Base-by-base conservation (phyloP, 2,888 invertebrate genomes). In the Drosophila mercatorum region DNA sequence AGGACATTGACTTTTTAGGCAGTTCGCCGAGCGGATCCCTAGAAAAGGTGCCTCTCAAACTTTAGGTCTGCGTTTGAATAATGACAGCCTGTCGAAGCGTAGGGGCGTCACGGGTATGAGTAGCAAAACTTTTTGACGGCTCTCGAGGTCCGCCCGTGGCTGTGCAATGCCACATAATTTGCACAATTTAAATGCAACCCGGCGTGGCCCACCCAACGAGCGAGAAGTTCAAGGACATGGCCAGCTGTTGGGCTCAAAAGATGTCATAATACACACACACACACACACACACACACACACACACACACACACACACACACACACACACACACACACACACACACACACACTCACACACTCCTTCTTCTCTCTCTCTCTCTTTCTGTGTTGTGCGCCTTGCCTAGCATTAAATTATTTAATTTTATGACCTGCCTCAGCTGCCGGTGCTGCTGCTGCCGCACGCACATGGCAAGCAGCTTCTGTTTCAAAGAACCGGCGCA, bases 1-100 rank as follows among this genome's bases (percentile, higher is more conserved):
- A 85, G 83, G 86, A 85, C 83, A 85, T 83, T 83, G 83, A 83
- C 83, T 83, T 81, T 74, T 72, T 69, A 82, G 82, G 72, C 76
- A 72, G 79, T 79, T 81, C 49, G 66, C 57, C 46, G 56, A 43
- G 68, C 80, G 58, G 62, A 56, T 57, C 36, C 55, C 47, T 56
- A 41, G 41, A 28, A 64, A 65, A 78, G 75, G 80, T 80, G 72
- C 72, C 64, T 53, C 55, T 53, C 55, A 73, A 83, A 75, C 65
- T 81, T 78, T 59, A 67, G 67, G 62, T 72, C 81, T 81, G 81
- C 82, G 58, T 81, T 81, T 81, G 81, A 81, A 70, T 81, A 81
- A 84, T 84, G 75, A 71, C 72, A 71, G 65, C 59, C 68, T 70
- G 70, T 44, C 41, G 43, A 46, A 56, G 49, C 22, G 63, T 3